Percentiles rank a stretch among this genome's conserved stretches.
Conservation (phyloP, 1,140 invertebrate species). For the Caligus rogercresseyi region DNA sequence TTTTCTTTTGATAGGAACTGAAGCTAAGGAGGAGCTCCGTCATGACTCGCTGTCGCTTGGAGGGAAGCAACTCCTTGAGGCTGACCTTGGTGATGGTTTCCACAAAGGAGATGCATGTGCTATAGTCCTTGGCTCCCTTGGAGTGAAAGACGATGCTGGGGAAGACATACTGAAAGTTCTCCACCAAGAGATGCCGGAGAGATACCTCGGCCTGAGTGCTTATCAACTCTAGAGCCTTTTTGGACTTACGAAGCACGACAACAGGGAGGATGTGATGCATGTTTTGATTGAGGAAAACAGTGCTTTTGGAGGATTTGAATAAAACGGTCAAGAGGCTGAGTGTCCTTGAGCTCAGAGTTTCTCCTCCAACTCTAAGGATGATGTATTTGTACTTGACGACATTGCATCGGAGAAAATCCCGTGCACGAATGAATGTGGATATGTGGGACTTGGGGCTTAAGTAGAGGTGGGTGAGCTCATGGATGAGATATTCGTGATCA, state of each 20-base stretch:
- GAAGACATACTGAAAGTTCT: constrained; percentile 6
- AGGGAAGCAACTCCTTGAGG: background rate
- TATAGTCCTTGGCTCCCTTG: background rate
- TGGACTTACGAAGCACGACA: background rate
- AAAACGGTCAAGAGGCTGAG: background rate
- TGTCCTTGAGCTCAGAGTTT: background rate
- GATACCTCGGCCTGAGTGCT: background rate
- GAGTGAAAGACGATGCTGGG: constrained; percentile 6
- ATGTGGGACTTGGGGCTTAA: background rate
- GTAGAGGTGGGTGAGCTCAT: background rate
- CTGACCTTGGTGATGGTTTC: constrained; percentile 6
- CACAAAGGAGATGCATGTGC: background rate
- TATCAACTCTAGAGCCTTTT: background rate
- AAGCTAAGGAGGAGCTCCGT: constrained; percentile 6
- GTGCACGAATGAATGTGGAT: background rate
- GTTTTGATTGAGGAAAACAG: constrained; percentile 3
- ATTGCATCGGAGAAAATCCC: background rate
- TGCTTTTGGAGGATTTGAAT: background rate
- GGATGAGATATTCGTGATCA: background rate
- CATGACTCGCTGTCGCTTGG: constrained; percentile 6
- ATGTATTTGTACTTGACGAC: background rate
- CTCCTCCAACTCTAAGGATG: background rate
- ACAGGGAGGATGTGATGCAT: background rate
- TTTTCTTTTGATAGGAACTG: background rate
- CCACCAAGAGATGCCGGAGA: background rate